Evolutionary conservation across 1,140 invertebrate species (phyloP), one percentile per base, ranked within the genome.

Genomic region (Bombus ignitus): DNA sequence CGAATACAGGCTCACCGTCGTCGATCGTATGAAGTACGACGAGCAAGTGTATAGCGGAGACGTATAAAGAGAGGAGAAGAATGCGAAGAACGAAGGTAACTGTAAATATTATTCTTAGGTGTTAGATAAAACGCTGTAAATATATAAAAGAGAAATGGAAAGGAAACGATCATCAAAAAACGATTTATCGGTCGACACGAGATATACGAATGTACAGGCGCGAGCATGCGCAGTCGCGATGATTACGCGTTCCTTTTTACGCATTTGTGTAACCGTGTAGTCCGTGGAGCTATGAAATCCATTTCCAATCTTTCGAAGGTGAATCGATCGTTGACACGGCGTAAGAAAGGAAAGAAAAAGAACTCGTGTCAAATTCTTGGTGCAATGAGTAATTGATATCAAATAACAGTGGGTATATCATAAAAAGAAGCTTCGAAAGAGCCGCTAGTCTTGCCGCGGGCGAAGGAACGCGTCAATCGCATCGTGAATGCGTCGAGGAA

Each of bases 21-120:
- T 62, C 65, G 35, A 65, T 81, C 90, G 86, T 88, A 85, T 84
- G 75, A 86, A 87, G 42, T 59, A 68, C 39, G 77, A 87, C 71
- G 77, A 65, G 57, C 81, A 75, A 88, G 72, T 92, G 89, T 92
- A 92, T 87, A 92, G 91, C 81, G 71, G 79, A 81, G 66, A 74
- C 71, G 83, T 83, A 65, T 44, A 81, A 66, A 57, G 12, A 47
- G 70, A 47, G 22, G 22, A 32, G n/a, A 13, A 37, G 65, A 76
- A 83, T 70, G 71, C 10, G 65, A 59, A 76, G 39, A 83, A 77
- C 76, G 32, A 82, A 57, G 70, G 85, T 89, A 87, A 91, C 79
- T 93, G 92, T 94, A 94, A 93, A 94, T 94, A 94, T 85, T 86
- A 91, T 88, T 92, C 89, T 91, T 93, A 93, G 91, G 78, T 86